A percentile compares a stretch with the other conserved stretches of the same genome.
Conservation (phyloP, 2,797 vertebrate genomes). For the Hemibagrus guttatus region DNA sequence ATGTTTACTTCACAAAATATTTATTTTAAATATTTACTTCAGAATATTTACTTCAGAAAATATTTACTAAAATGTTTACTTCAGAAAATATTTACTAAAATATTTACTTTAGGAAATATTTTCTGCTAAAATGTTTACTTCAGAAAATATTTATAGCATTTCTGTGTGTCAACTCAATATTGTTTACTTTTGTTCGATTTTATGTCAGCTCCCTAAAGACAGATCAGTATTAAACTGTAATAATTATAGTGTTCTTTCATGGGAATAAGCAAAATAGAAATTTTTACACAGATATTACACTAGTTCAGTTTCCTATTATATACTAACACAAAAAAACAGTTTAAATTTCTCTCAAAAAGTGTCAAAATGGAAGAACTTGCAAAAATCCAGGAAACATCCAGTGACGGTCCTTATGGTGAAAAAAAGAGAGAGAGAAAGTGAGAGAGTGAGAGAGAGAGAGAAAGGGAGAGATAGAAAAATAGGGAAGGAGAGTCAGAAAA, state of each 20-base stretch:
- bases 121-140: not conserved
- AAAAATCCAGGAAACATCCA: not conserved
- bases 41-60: no score
- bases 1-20: not conserved
- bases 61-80: not conserved
- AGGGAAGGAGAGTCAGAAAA: no score
- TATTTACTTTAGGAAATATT: no score
- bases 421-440: no score
- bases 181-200: not conserved
- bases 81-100: no score
- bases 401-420: not conserved
- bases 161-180: no score
- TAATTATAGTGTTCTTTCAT: not conserved
- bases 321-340: not conserved
- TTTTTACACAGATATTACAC: not conserved
- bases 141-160: not conserved
- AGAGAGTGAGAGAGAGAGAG: no score
- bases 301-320: no score
- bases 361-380: not conserved
- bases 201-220: no score
- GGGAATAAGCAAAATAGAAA: not conserved
- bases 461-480: no score
- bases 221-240: not conserved
- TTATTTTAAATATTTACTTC: no score
- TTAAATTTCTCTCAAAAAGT: not conserved